A percentile compares a stretch with the other conserved stretches of the same genome.
Conservation (phyloP, 1,140 invertebrate species). For the Drosophila funebris region DNA sequence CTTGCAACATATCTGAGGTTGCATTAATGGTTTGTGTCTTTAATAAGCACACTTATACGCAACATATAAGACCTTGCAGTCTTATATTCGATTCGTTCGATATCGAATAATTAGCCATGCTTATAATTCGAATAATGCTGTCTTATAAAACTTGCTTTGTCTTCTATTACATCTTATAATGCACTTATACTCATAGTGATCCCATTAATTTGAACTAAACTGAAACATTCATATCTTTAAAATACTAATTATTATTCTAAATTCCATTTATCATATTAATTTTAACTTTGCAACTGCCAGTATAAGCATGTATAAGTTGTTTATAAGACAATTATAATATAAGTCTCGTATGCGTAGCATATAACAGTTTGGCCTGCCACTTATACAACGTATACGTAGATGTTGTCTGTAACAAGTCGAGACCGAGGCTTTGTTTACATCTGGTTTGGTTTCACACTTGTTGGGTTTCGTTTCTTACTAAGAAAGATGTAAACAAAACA, state of each 20-base stretch:
- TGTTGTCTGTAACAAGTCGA: slow-evolving; percentile 1
- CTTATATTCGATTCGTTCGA: neutral
- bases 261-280: too few species aligned
- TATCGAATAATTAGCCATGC: neutral
- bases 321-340: neutral
- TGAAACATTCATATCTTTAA: fast-evolving
- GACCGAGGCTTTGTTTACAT: slow-evolving; percentile 8
- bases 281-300: neutral
- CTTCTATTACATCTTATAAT: neutral
- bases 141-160: neutral
- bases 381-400: slow-evolving; percentile 16
- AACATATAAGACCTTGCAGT: neutral
- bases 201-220: neutral
- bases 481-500: slow-evolving; percentile 1
- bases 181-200: neutral
- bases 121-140: neutral
- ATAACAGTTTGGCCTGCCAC: slow-evolving; percentile 48
- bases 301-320: neutral
- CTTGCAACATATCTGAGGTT: slow-evolving; percentile 18
- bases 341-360: slow-evolving; percentile 20
- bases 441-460: neutral
- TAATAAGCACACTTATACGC: slow-evolving; percentile 38
- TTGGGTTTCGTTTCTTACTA: neutral
- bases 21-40: slow-evolving; percentile 27
- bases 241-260: neutral